These are phyloP conservation scores for Drosophila subsilvestris DNA, from an alignment of 2,888 invertebrate genomes.

Conservation along the genomic window DNA sequence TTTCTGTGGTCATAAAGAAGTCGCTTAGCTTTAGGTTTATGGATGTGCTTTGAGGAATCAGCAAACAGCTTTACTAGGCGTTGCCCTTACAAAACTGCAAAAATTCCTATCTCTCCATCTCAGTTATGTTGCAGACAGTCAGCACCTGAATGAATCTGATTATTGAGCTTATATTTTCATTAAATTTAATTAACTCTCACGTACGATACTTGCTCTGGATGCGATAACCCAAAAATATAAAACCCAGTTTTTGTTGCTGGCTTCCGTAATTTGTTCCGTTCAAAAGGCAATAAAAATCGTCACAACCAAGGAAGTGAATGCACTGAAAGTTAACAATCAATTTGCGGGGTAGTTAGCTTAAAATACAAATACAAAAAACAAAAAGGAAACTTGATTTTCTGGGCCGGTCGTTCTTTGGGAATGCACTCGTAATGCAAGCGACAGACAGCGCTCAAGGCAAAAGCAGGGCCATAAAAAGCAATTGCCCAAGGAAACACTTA, in stretches of 20 bases:
- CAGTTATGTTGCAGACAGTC: too few relatives aligned
- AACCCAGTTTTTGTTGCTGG: slow-evolving; percentile 8
- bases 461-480: slow-evolving; percentile 32
- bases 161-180: not conserved
- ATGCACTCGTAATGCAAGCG: slow-evolving; percentile 58
- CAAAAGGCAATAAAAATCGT: not conserved
- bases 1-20: slow-evolving; percentile 3
- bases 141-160: too few relatives aligned
- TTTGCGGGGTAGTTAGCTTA: not conserved
- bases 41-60: not conserved
- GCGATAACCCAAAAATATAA: slow-evolving; percentile 10
- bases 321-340: slow-evolving; percentile 1
- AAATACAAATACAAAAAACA: slow-evolving; percentile 7
- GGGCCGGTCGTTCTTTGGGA: slow-evolving; percentile 23
- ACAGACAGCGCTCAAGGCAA: slow-evolving; percentile 61
- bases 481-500: slow-evolving; percentile 39
- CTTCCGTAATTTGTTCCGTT: not conserved
- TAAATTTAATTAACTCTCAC: not conserved
- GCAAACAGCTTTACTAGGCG: not conserved
- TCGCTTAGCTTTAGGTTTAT: not conserved
- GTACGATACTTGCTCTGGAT: not conserved
- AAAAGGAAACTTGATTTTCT: slow-evolving; percentile 37
- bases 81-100: not conserved
- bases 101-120: not conserved
- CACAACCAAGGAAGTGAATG: slow-evolving; percentile 15